Evolutionary conservation across 2,113 vertebrate species (phyloP), one percentile per base, ranked within the genome.

Genomic region (Sprattus sprattus): DNA sequence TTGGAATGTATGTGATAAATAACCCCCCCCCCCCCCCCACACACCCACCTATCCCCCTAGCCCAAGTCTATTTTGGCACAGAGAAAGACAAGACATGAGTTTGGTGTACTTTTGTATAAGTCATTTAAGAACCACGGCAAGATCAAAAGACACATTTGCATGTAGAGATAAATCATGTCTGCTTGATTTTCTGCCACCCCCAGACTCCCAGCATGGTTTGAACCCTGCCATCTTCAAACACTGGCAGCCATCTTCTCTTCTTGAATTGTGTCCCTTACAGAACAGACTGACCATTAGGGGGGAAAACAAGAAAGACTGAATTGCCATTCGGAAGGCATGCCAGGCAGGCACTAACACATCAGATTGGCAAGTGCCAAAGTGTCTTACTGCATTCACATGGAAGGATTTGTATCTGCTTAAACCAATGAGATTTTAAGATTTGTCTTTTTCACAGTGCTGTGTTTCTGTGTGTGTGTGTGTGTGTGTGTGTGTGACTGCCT

Each of bases 71-170:
- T 85, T 67, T 85, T 47, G 78, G 57, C 82, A 83, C 50, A 32
- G 57, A 85, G 83, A 84, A 67, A 18, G 75, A 22, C 80, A 67
- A 18, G 75, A 22, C 80, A 80, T 64, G 52, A 75, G 83, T 88
- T 83, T 49, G 82, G 20, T 60, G 46, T 81, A 75, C 49, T 84
- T 81, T 85, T 78, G 64, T 75, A 81, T 67, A 60, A 50, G 46
- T 28, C 82, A 50, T 89, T 85, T 52, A n/a, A 46, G 82, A 50
- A 60, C 60, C 57, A 64, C 81, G 82, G 82, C 49, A 81, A 83
- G 82, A 84, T 89, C 81, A 86, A 88, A 85, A 88, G 86, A 82
- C 50, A 81, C 75, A 84, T 87, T 86, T 84, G 75, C 86, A 87
- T 87, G 78, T 47, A 22, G 81, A 88, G 85, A 88, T 82, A 88